Base-by-base conservation (phyloP, 2,888 invertebrate genomes). In the Odontomyia ornata region DNA sequence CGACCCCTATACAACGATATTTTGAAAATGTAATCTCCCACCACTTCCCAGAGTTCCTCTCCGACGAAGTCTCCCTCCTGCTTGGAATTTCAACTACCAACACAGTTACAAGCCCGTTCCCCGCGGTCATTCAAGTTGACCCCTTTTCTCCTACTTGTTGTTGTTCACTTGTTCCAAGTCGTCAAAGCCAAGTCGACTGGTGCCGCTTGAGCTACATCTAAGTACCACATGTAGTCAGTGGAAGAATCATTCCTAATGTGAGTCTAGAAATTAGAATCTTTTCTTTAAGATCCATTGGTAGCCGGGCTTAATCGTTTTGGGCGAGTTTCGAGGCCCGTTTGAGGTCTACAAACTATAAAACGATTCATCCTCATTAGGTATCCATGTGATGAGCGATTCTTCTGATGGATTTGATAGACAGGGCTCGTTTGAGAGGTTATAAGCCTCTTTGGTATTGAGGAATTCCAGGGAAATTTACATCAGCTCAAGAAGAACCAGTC, bases 41-140 rank as follows among this genome's bases (percentile, higher is more conserved):
- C 30, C 64, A 25, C 64, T 69, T 47, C 23, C 23, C 60, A 5
- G 4, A 2, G 23, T 60, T 60, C 4, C 25, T 60, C 60, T 23
- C 3, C 18, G 23, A 60, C 21, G 11, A 4, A 18, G 21, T 60
- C 60, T 60, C 23, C 60, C 18, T 60, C n/a, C 23, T 23, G 25
- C 36, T 36, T 25, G 47, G 30, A 47, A 69, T 25, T 7, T 27
- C 46, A 18, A 21, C 36, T 21, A 73, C 73, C 30, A 73, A 30
- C 18, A 73, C 73, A 30, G 1, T 7, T 13, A 43, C 27, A 25
- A 7, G 25, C 27, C 56, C 18, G 23, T 57, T 73, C 60, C 23
- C 60, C 60, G 73, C 43, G 73, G 73, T 73, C 60, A 60, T 73
- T 36, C 23, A 13, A 73, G 21, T 60, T 73, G 73, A 73, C 57